Percentiles rank a stretch among this genome's conserved stretches.
phyloP scores from a whole-genome alignment of 2,888 invertebrate genomes.

The Eupithecia centaureata region DNA sequence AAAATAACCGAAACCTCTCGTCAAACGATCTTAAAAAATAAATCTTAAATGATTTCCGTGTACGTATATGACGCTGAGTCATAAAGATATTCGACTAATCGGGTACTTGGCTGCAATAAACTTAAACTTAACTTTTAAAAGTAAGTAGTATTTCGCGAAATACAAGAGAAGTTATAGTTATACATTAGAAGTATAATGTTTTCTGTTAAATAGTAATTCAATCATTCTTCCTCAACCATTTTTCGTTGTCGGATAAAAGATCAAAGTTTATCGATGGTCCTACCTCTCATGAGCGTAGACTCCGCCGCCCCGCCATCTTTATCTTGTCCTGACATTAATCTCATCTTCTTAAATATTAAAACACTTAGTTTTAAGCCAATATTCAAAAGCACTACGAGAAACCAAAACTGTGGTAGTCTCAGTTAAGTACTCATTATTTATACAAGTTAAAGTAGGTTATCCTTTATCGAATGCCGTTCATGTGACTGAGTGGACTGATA shows the following conservation, averaged over 20 bases:
- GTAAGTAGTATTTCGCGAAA: too few species aligned
- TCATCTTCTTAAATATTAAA: slow-evolving; percentile 54
- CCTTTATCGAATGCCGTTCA: slow-evolving; percentile 67
- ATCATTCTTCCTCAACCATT: not conserved
- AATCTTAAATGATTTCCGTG: too few species aligned
- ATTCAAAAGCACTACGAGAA: slow-evolving; percentile 2
- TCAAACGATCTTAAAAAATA: not conserved
- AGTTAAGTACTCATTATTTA: slow-evolving; percentile 69
- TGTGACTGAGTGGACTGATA: slow-evolving; percentile 80
- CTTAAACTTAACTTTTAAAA: too few species aligned
- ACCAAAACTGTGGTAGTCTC: slow-evolving; percentile 54
- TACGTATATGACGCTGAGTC: too few species aligned
- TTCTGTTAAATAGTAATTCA: too few species aligned
- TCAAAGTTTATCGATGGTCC: slow-evolving; percentile 33
- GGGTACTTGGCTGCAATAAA: too few species aligned
- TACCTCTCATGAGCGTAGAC: slow-evolving; percentile 60
- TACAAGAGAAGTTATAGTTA: too few species aligned
- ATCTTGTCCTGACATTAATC: slow-evolving; percentile 72
- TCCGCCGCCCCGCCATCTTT: slow-evolving; percentile 75
- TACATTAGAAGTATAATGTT: too few species aligned
- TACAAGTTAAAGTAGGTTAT: slow-evolving; percentile 78
- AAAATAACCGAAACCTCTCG: not conserved
- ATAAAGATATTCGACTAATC: too few species aligned
- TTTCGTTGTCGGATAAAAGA: not conserved
- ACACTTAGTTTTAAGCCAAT: not conserved